These are phyloP conservation scores for Clarias fuscus DNA, from an alignment of 2,797 vertebrate species.

Conservation along the genomic window DNA sequence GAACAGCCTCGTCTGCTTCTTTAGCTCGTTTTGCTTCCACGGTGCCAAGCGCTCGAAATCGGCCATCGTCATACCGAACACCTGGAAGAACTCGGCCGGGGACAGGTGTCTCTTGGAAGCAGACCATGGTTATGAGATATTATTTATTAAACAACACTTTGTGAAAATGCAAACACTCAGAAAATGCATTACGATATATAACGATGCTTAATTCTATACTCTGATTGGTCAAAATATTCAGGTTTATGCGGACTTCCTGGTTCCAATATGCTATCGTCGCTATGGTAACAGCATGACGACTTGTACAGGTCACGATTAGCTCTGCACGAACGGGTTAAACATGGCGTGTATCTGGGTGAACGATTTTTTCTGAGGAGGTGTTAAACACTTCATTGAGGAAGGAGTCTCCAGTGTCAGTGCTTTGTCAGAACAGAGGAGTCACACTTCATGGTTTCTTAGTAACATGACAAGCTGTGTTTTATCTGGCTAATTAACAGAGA, in stretches of 20 bases:
- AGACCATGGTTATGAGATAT: not conserved
- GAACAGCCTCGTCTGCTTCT: constrained; percentile 94
- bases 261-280: not conserved
- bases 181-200: not conserved
- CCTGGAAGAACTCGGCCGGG: constrained; percentile 90
- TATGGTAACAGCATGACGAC: not conserved
- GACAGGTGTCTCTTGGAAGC: constrained; percentile 86
- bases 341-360: not conserved
- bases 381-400: not conserved
- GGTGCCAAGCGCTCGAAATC: constrained; percentile 91
- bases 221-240: not conserved
- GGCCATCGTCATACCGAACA: constrained; percentile 92
- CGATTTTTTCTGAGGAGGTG: no score
- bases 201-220: not conserved
- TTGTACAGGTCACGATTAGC: not conserved
- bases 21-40: constrained; percentile 97
- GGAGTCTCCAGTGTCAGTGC: not conserved
- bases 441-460: not conserved
- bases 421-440: not conserved
- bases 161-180: not conserved
- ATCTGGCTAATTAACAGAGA: not conserved
- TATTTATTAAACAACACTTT: not conserved
- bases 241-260: not conserved
- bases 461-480: not conserved
- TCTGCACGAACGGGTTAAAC: not conserved